These are phyloP conservation scores for Ctena decussata DNA, from an alignment of 2,888 invertebrate genomes.

Conservation along the genomic window DNA sequence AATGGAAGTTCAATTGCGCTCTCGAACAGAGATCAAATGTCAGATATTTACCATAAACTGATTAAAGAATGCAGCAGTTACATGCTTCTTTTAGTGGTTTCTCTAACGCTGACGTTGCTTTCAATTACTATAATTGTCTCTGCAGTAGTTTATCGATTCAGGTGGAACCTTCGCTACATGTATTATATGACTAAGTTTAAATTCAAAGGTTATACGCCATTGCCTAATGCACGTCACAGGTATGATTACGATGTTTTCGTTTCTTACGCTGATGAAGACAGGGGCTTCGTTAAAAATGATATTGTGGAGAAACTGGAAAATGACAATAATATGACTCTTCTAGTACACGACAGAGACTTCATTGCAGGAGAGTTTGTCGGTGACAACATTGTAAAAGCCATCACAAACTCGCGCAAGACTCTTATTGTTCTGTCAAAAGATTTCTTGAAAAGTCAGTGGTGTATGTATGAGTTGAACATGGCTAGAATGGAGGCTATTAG, in stretches of 20 bases:
- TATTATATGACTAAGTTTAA: slow-evolving; percentile 48
- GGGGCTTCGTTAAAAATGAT: slow-evolving; percentile 15
- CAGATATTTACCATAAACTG: not conserved
- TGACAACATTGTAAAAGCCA: slow-evolving; percentile 56
- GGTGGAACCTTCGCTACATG: slow-evolving; percentile 53
- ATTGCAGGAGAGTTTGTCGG: slow-evolving; percentile 33
- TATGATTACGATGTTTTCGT: slow-evolving; percentile 46
- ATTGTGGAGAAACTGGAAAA: slow-evolving; percentile 43
- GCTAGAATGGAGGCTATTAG: slow-evolving; percentile 47
- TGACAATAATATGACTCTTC: slow-evolving; percentile 25
- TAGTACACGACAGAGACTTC: slow-evolving; percentile 55
- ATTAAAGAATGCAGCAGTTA: slow-evolving; percentile 33
- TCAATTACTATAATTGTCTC: slow-evolving; percentile 3
- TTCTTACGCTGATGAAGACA: slow-evolving; percentile 54
- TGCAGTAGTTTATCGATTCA: slow-evolving; percentile 38
- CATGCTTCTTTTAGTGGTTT: slow-evolving; percentile 9
- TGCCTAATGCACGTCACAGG: not conserved
- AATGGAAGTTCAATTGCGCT: slow-evolving; percentile 3
- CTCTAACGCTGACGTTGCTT: not conserved
- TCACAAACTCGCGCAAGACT: slow-evolving; percentile 40
- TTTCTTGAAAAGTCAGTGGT: slow-evolving; percentile 58
- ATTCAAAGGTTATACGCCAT: slow-evolving; percentile 5
- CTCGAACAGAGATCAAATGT: not conserved
- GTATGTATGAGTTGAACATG: slow-evolving; percentile 63
- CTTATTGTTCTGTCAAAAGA: slow-evolving; percentile 40